These are phyloP conservation scores for Zosterops borbonicus DNA, from an alignment of 2,113 vertebrate genomes.

Conservation along the genomic window DNA sequence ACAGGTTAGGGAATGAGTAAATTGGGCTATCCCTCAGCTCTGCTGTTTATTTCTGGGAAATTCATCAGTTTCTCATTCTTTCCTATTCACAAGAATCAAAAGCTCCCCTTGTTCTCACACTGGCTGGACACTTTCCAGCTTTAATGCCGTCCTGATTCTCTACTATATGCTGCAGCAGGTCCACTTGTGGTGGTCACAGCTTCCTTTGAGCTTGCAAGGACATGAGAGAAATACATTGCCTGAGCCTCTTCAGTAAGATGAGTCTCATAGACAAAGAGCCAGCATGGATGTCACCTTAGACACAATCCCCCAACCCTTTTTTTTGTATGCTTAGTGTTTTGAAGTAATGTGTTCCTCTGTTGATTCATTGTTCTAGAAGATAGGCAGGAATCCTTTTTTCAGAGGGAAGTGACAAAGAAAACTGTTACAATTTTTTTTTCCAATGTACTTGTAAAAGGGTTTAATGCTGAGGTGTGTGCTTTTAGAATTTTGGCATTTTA, in stretches of 20 bases:
- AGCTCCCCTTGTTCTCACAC: not conserved
- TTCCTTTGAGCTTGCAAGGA: not conserved
- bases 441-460: not conserved
- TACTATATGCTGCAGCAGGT: not conserved
- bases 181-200: accelerated
- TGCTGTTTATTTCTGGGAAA: not conserved
- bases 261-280: not conserved
- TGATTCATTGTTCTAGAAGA: not conserved
- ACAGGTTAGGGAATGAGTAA: not conserved
- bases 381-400: not conserved
- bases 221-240: not conserved
- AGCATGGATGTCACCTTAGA: not conserved
- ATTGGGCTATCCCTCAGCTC: not conserved
- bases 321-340: not conserved
- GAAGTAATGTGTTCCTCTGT: not conserved
- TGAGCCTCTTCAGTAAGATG: not conserved
- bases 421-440: not conserved
- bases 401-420: not conserved
- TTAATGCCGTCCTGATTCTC: not conserved
- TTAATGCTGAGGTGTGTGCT: not conserved
- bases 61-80: not conserved
- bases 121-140: not conserved
- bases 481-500: not conserved
- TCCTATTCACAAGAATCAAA: not conserved
- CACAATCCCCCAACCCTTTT: not conserved